Evolutionary conservation across 1,140 invertebrate species (phyloP), one percentile per base, ranked within the genome.

Genomic region (Chironomus striatipennis): DNA sequence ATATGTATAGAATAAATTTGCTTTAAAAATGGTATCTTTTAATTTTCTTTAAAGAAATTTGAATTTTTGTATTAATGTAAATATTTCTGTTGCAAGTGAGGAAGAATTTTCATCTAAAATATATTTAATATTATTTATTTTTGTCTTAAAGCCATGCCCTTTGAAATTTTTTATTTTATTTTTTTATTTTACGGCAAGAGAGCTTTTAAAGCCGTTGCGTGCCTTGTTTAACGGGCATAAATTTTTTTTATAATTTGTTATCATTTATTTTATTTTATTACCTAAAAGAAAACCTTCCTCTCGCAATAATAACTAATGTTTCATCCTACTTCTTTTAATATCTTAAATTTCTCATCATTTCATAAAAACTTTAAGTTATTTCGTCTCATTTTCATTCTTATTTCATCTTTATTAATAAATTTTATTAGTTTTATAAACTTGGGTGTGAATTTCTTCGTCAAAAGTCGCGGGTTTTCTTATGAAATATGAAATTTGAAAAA

Each of bases 61-160:
- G n/a, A n/a, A n/a, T n/a, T 47, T 47, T 47, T 47, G 42, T 47
- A n/a, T 57, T 57, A n/a, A 57, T 57, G 47, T 57, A 57, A 57
- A 15, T 57, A 15, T 57, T 10, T 34, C 24, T 34, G 9, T 15
- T 57, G 47, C 47, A 57, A 57, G 47, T 57, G 47, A 57, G 47
- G 47, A 57, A 57, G 47, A 10, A 70, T 20, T 18, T 20, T 70
- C 20, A 70, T 70, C 65, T 70, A 70, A 20, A 18, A 70, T 70
- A 7, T 70, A 70, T 18, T 70, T 7, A 34, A 34, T 34, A 34
- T 34, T 34, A 57, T n/a, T 57, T 57, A 15, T 12, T 57, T 57
- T 57, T 5, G n/a, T 57, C 12, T 70, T 70, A 70, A 70, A 70
- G 65, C 65, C n/a, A 17, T 70, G 65, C 65, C 17, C 65, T 20